These are phyloP conservation scores for Phytoseiulus persimilis DNA, from an alignment of 2,888 invertebrate species.

Conservation along the genomic window DNA sequence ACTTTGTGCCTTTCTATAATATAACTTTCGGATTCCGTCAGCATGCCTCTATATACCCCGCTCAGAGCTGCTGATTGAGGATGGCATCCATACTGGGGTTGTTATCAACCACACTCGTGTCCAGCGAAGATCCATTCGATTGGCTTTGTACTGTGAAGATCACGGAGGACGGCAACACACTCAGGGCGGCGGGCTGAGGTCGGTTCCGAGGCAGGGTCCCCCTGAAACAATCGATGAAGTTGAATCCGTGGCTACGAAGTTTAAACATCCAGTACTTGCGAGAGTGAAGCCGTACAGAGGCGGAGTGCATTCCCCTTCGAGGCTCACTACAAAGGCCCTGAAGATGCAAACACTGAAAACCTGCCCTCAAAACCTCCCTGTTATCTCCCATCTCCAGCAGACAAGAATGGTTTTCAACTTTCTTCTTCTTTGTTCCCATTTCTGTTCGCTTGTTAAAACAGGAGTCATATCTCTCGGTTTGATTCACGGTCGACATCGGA, in stretches of 20 bases:
- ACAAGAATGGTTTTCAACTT: too few species aligned
- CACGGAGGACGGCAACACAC: conserved; percentile 34
- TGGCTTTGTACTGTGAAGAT: conserved; percentile 39
- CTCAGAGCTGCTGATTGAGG: conserved; percentile 32
- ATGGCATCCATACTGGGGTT: conserved; percentile 20
- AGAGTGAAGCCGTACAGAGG: too few species aligned
- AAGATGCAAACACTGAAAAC: too few species aligned
- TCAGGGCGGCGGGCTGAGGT: conserved; percentile 27
- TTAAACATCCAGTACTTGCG: not conserved
- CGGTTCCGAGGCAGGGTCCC: conserved; percentile 31
- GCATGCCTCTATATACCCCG: not conserved
- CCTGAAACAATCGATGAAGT: not conserved
- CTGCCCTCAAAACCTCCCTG: too few species aligned
- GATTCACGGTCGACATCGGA: not conserved
- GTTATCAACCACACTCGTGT: conserved; percentile 11
- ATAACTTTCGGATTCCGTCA: not conserved
- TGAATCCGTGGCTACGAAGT: not conserved
- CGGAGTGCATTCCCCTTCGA: too few species aligned
- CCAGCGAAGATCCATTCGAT: conserved; percentile 20
- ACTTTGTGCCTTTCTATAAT: not conserved
- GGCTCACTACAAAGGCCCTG: too few species aligned
- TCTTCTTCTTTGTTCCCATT: too few species aligned
- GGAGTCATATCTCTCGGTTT: too few species aligned
- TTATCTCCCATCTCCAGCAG: too few species aligned
- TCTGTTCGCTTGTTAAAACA: too few species aligned